phyloP scores from a whole-genome alignment of 2,888 invertebrate species.

The Dicranocentrus wangi region DNA sequence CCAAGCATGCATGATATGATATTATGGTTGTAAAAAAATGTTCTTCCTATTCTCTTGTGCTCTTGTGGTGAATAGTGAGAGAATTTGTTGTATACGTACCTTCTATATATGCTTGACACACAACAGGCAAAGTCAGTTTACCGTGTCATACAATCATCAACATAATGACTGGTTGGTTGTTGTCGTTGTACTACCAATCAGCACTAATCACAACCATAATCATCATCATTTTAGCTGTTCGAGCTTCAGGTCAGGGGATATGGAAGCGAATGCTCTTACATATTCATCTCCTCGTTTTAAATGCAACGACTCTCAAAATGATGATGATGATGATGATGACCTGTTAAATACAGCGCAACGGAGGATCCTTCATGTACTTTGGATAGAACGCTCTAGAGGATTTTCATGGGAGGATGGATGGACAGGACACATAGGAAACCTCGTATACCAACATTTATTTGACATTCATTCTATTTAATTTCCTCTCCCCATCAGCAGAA shows the following conservation, averaged over 20 bases:
- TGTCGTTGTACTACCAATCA: constrained; percentile 45
- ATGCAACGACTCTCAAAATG: background rate
- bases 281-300: background rate
- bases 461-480: constrained; percentile 52
- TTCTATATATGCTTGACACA: background rate
- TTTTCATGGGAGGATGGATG: background rate
- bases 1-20: background rate
- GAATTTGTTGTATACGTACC: too few relatives aligned
- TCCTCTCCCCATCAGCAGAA: constrained; percentile 30
- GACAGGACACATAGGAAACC: background rate
- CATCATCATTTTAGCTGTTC: constrained; percentile 18
- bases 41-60: too few relatives aligned
- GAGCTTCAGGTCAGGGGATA: constrained; percentile 25
- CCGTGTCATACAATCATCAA: constrained; percentile 46
- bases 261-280: background rate
- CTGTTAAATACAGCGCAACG: constrained; percentile 21
- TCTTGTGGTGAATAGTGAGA: too few relatives aligned
- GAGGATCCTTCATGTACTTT: too few relatives aligned
- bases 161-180: constrained; percentile 33
- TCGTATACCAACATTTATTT: constrained; percentile 42
- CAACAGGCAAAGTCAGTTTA: background rate
- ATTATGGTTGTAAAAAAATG: too few relatives aligned
- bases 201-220: constrained; percentile 46
- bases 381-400: too few relatives aligned
- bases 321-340: constrained; percentile 32